phyloP scores from a whole-genome alignment of 2,888 invertebrate genomes.

The Atethmia centrago region DNA sequence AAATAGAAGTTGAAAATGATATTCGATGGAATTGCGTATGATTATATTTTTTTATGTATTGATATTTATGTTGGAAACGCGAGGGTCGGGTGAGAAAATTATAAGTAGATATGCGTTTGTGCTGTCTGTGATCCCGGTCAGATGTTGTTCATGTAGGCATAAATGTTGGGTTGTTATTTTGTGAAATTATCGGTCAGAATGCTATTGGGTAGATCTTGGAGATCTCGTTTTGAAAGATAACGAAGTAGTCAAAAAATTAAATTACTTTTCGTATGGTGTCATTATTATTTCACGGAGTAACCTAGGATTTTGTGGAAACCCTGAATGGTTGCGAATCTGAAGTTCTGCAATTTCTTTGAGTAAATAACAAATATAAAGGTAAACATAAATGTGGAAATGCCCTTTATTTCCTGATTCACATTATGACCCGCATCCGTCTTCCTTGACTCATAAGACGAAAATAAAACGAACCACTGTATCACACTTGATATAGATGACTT shows the following conservation, averaged over 20 bases:
- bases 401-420: neutral
- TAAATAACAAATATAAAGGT: neutral
- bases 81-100: conserved; percentile 21
- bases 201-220: neutral
- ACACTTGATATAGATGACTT: conserved; percentile 21
- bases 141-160: neutral
- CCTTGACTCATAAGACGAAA: conserved; percentile 10
- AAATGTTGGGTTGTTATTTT: neutral
- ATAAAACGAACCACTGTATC: conserved; percentile 1
- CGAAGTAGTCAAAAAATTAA: too few relatives aligned
- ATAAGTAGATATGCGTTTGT: conserved; percentile 21
- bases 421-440: neutral
- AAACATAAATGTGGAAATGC: neutral
- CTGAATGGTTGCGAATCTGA: neutral
- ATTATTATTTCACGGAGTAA: neutral
- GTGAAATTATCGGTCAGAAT: neutral
- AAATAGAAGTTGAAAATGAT: conserved; percentile 68
- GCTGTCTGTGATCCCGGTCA: conserved; percentile 18
- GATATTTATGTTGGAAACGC: conserved; percentile 53
- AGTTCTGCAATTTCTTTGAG: neutral
- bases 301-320: neutral
- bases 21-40: conserved; percentile 49
- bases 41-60: conserved; percentile 62
- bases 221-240: too few relatives aligned
- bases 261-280: neutral